These are phyloP conservation scores for Meliscaeva auricollis DNA, from an alignment of 2,888 invertebrate species.

Conservation along the genomic window DNA sequence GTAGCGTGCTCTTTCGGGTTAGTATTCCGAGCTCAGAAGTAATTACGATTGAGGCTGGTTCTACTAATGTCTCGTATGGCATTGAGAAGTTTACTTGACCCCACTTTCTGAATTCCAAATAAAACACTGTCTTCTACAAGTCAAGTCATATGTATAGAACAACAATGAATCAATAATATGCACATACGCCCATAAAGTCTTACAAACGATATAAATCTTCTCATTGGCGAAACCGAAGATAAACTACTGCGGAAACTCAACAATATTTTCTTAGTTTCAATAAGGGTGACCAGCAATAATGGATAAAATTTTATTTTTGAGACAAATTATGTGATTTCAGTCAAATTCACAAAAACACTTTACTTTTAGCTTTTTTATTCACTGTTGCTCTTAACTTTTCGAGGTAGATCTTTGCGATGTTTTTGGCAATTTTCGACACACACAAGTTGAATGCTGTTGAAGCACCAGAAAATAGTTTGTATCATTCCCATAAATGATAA, in stretches of 20 bases:
- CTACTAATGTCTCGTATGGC: slow-evolving; percentile 22
- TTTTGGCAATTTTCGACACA: too few species aligned
- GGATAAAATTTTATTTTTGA: too few species aligned
- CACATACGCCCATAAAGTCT: slow-evolving; percentile 60
- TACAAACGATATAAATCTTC: slow-evolving; percentile 55
- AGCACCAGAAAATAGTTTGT: too few species aligned
- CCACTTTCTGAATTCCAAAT: slow-evolving; percentile 61
- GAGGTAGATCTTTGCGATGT: too few species aligned
- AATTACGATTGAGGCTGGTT: slow-evolving; percentile 40
- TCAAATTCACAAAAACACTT: too few species aligned
- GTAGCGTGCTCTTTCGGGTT: too few species aligned
- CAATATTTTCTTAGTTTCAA: background rate
- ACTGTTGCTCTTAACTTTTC: too few species aligned
- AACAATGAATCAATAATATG: slow-evolving; percentile 38
- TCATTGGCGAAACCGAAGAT: slow-evolving; percentile 36
- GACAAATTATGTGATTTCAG: too few species aligned
- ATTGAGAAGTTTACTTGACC: slow-evolving; percentile 40
- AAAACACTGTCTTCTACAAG: slow-evolving; percentile 46
- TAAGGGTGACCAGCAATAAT: slow-evolving; percentile 23
- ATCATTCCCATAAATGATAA: background rate
- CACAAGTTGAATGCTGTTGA: too few species aligned
- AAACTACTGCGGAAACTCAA: slow-evolving; percentile 18
- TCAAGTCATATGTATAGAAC: background rate
- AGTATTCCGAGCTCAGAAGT: background rate
- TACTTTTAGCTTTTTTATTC: too few species aligned